phyloP scores from a whole-genome alignment of 2,888 invertebrate species.

The Drosophila niveifrons region DNA sequence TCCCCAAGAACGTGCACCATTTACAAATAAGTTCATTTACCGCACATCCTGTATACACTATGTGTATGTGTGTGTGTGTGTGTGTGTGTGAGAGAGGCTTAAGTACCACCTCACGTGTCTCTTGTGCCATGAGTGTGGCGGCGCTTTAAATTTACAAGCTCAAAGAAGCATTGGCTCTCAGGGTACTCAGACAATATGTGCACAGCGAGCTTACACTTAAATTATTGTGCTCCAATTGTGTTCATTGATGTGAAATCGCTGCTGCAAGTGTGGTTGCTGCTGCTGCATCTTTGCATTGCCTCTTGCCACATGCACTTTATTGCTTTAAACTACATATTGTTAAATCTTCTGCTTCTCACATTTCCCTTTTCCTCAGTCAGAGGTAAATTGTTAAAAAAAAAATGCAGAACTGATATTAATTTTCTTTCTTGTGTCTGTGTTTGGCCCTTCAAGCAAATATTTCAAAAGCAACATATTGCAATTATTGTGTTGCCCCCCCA shows the following conservation, averaged over 20 bases:
- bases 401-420: no score
- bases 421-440: no score
- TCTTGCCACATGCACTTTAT: constrained; percentile 9
- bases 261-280: not conserved
- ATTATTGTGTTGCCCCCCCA: not conserved
- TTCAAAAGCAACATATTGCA: not conserved
- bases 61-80: constrained; percentile 8
- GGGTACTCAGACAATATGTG: constrained; percentile 1
- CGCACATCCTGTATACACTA: constrained; percentile 15
- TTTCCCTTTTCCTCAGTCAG: no score
- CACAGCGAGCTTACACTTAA: not conserved
- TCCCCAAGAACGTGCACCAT: constrained; percentile 39
- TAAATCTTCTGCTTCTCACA: not conserved
- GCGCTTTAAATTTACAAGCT: constrained; percentile 48
- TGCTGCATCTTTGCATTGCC: not conserved
- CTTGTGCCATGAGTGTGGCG: constrained; percentile 16
- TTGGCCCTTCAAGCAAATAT: not conserved
- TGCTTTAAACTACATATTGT: constrained; percentile 11
- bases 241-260: not conserved
- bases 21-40: constrained; percentile 51
- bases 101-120: constrained; percentile 61
- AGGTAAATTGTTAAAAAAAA: no score
- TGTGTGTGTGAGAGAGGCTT: constrained; percentile 26
- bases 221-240: constrained; percentile 24
- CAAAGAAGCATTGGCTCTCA: constrained; percentile 10